Evolutionary conservation across 2,797 vertebrate genomes (phyloP).

Genomic region (Phrynocephalus vlangalii): DNA sequence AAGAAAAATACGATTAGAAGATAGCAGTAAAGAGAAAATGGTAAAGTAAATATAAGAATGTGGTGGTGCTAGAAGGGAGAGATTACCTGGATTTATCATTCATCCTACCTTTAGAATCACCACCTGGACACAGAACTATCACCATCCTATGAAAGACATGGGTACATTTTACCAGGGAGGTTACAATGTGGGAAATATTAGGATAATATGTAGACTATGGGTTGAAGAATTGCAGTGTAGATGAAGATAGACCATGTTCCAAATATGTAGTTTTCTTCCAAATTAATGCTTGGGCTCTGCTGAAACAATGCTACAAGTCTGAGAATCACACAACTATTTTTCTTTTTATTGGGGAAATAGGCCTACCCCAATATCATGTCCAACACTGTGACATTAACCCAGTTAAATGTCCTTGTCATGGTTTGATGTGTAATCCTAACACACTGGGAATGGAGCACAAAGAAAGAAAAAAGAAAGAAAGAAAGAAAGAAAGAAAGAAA

Average conservation of each 20-base stretch:
- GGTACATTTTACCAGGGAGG: no score
- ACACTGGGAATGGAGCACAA: not conserved
- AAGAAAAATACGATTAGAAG: no score
- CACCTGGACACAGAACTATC: not conserved
- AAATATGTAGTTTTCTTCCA: no score
- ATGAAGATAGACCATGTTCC: no score
- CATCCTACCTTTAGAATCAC: not conserved
- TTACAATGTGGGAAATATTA: no score
- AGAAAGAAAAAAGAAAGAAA: no score
- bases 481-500: not conserved
- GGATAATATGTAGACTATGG: no score
- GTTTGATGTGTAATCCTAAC: not conserved
- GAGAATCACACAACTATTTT: not conserved
- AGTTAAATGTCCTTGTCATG: conserved; percentile 9
- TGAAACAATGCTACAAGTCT: not conserved
- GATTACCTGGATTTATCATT: fast-evolving
- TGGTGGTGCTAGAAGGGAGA: not conserved
- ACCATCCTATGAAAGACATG: no score
- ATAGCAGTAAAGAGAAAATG: no score
- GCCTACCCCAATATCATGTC: not conserved
- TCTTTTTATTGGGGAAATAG: not conserved
- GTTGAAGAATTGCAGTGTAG: no score
- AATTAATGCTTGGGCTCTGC: no score
- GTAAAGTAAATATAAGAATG: not conserved
- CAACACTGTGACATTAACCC: not conserved